Conservation (phyloP, 1,140 invertebrate species). For the Drosophila rufa region DNA sequence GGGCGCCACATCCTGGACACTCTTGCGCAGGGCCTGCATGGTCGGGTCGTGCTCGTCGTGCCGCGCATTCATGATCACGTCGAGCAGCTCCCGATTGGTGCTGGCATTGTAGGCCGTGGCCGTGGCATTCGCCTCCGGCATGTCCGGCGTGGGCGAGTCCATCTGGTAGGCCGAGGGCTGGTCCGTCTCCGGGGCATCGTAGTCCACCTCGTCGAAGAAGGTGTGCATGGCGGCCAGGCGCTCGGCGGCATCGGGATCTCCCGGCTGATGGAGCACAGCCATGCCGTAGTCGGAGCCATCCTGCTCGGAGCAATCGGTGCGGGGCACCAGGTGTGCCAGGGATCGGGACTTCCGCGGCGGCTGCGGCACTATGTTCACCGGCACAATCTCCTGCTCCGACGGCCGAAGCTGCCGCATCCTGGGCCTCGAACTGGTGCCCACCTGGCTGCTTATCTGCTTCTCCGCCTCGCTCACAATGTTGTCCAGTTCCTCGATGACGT, state of each 20-base stretch:
- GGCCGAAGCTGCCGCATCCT: conserved; percentile 30
- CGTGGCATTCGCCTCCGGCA: conserved; percentile 85
- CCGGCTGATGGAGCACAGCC: conserved; percentile 64
- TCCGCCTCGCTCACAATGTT: conserved; percentile 94
- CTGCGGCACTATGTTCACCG: conserved; percentile 88
- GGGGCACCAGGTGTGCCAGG: conserved; percentile 86
- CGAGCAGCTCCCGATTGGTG: conserved; percentile 86
- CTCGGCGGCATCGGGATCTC: conserved; percentile 54
- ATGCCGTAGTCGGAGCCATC: conserved; percentile 83
- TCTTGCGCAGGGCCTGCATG: conserved; percentile 83
- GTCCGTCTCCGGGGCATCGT: conserved; percentile 87
- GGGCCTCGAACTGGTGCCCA: conserved; percentile 66
- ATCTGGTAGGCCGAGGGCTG: conserved; percentile 57
- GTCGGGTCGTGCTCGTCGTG: conserved; percentile 85
- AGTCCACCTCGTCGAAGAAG: conserved; percentile 85
- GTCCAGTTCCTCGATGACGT: conserved; percentile 93
- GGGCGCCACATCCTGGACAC: conserved; percentile 37
- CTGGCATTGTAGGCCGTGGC: conserved; percentile 85
- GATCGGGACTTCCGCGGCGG: conserved; percentile 87
- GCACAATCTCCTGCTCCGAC: conserved; percentile 87
- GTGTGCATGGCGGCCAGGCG: conserved; percentile 71
- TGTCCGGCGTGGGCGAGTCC: conserved; percentile 67
- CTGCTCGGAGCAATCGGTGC: conserved; percentile 74
- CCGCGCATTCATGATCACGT: conserved; percentile 86
- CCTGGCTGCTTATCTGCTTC: conserved; percentile 86